Evolutionary conservation across 2,797 vertebrate species (phyloP).

Genomic region (Poliocrania exsul): DNA sequence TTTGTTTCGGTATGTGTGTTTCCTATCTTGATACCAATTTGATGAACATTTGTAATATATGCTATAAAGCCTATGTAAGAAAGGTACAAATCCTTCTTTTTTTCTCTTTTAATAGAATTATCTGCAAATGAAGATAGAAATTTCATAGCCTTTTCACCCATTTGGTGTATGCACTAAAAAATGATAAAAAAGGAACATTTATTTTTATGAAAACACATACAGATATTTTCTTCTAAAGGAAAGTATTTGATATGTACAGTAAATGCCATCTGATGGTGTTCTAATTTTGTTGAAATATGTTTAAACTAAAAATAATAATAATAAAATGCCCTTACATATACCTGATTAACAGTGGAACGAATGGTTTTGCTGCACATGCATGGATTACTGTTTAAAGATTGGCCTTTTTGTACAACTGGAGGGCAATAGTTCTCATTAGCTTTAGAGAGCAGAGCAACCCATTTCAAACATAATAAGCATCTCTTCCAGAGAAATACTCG

Average conservation of each 20-base stretch:
- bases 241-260: background rate
- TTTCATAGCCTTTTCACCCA: background rate
- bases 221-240: background rate
- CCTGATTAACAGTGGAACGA: background rate
- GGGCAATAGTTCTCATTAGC: slow-evolving; percentile 10
- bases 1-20: background rate
- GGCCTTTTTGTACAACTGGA: background rate
- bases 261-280: background rate
- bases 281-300: background rate
- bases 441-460: background rate
- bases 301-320: background rate
- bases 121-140: background rate
- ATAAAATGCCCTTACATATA: background rate
- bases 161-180: background rate
- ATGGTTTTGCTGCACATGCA: background rate
- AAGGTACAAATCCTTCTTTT: background rate
- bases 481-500: background rate
- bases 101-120: background rate
- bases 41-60: background rate
- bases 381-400: background rate
- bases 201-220: background rate
- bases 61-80: background rate
- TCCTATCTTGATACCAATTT: background rate
- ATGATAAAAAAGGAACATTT: background rate
- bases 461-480: background rate